Conservation (phyloP, 2,797 vertebrate genomes). For the Girardinus metallicus region DNA sequence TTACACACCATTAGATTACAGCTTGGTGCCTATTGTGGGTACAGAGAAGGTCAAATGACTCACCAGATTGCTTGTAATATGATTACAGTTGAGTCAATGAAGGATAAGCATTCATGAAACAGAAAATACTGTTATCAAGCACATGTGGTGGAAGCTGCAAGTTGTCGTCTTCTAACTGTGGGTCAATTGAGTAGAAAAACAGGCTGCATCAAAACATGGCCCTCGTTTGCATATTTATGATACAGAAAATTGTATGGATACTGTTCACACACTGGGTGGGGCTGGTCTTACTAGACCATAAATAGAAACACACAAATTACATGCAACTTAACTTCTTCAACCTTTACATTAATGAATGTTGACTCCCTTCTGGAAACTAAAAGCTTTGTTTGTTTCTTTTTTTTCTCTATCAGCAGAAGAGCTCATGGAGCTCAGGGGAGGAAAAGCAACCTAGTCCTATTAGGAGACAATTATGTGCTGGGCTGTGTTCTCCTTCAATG, state of each 20-base stretch:
- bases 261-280: slow-evolving; percentile 60
- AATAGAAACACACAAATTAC: slow-evolving; percentile 65
- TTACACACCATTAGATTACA: slow-evolving; percentile 72
- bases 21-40: slow-evolving; percentile 60
- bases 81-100: slow-evolving; percentile 73
- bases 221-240: slow-evolving; percentile 66
- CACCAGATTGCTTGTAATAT: slow-evolving; percentile 67
- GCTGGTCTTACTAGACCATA: slow-evolving; percentile 54
- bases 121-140: slow-evolving; percentile 64
- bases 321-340: slow-evolving; percentile 56
- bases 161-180: slow-evolving; percentile 39
- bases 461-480: slow-evolving; percentile 68
- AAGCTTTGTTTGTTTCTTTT: slow-evolving; percentile 46
- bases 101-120: slow-evolving; percentile 66
- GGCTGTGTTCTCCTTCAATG: slow-evolving; percentile 53
- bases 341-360: slow-evolving; percentile 57
- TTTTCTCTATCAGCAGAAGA: slow-evolving; percentile 6
- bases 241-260: slow-evolving; percentile 45
- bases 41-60: slow-evolving; percentile 78
- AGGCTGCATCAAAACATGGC: slow-evolving; percentile 52
- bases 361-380: slow-evolving; percentile 16
- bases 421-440: slow-evolving; percentile 30
- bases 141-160: slow-evolving; percentile 46
- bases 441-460: slow-evolving; percentile 61
- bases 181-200: slow-evolving; percentile 47